A percentile compares a stretch with the other conserved stretches of the same genome.
Evolutionary conservation across 2,888 invertebrate genomes (phyloP).

Genomic region (Macaria liturata): DNA sequence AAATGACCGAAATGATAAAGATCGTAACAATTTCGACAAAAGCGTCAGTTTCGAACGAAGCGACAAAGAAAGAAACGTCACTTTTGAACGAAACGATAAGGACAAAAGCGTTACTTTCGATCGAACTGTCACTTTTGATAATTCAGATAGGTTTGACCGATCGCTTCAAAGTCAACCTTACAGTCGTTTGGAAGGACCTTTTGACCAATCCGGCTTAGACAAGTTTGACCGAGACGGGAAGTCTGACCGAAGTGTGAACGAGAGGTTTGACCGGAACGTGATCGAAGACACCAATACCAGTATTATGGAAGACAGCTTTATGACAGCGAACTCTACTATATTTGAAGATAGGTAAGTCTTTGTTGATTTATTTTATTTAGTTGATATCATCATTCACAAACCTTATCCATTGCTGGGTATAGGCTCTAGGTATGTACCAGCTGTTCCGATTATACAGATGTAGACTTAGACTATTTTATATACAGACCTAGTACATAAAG

Average conservation of each 20-base stretch:
- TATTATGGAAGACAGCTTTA: slow-evolving; percentile 58
- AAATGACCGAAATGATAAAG: slow-evolving; percentile 8
- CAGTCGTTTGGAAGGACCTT: slow-evolving; percentile 7
- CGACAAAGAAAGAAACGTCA: slow-evolving; percentile 9
- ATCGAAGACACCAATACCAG: slow-evolving; percentile 56
- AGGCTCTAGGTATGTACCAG: too few relatives aligned
- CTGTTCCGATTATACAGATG: too few relatives aligned
- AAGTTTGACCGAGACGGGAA: slow-evolving; percentile 19
- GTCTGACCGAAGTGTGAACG: slow-evolving; percentile 21
- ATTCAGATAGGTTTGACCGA: slow-evolving; percentile 9
- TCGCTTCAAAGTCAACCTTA: neutral
- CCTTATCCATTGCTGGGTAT: too few relatives aligned
- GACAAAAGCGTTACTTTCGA: slow-evolving; percentile 11
- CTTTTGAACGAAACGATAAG: slow-evolving; percentile 21
- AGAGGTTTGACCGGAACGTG: slow-evolving; percentile 37
- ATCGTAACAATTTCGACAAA: slow-evolving; percentile 15
- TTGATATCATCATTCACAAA: too few relatives aligned
- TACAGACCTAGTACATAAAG: too few relatives aligned
- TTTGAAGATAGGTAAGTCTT: slow-evolving; percentile 71
- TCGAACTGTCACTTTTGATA: slow-evolving; percentile 16
- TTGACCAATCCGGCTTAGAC: slow-evolving; percentile 12
- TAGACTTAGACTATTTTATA: too few relatives aligned
- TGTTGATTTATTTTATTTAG: too few relatives aligned
- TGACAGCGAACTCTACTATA: slow-evolving; percentile 55
- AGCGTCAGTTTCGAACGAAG: slow-evolving; percentile 8